Evolutionary conservation across 92 coral and sea anemone genomes (phyloP).

Genomic region (Bergia puertoricense): DNA sequence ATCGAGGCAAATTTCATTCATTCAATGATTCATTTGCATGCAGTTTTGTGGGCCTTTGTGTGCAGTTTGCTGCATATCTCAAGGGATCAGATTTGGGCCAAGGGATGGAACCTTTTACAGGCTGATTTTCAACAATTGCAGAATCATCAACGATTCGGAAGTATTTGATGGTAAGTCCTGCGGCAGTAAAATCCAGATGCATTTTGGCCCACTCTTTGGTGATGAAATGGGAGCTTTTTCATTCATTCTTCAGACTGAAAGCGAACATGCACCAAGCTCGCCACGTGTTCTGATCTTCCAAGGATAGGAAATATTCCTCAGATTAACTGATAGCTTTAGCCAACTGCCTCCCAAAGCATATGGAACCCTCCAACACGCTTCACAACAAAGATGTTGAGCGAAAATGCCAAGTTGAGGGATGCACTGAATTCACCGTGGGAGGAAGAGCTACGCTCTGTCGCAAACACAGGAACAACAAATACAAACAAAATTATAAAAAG

Average conservation of each 20-base stretch:
- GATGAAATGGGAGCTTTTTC: constrained; percentile 24
- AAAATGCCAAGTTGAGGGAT: constrained; percentile 94
- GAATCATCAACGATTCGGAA: neutral
- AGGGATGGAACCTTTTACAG: constrained; percentile 33
- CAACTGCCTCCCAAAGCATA: constrained; percentile 9
- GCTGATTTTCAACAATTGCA: constrained; percentile 7
- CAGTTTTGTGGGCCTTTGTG: constrained; percentile 52
- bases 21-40: constrained; percentile 97
- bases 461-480: constrained; percentile 96
- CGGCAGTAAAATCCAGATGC: neutral
- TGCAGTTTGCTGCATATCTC: constrained; percentile 49
- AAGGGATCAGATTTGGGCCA: constrained; percentile 40
- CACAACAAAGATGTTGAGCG: constrained; percentile 52
- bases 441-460: constrained; percentile 90
- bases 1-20: constrained; percentile 93
- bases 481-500: constrained; percentile 98
- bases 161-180: constrained; percentile 2
- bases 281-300: constrained; percentile 47
- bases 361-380: constrained; percentile 63
- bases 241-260: constrained; percentile 40
- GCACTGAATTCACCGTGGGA: constrained; percentile 90
- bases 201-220: constrained; percentile 5
- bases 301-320: constrained; percentile 27
- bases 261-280: constrained; percentile 27
- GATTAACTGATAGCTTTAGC: constrained; percentile 23